Evolutionary conservation across 2,888 invertebrate genomes (phyloP).

Genomic region (Branchellion lobata): DNA sequence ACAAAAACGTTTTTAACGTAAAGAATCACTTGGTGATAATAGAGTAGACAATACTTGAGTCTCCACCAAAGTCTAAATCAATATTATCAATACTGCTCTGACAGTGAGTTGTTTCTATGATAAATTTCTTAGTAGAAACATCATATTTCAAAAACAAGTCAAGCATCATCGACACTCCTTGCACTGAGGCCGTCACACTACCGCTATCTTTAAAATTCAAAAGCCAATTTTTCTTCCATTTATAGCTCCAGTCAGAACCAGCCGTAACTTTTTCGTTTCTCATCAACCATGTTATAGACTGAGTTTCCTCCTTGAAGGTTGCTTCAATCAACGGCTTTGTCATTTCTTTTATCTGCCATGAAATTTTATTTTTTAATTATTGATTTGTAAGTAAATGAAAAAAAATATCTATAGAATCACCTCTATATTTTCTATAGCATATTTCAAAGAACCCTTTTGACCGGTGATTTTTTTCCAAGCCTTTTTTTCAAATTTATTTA

Average conservation of each 20-base stretch:
- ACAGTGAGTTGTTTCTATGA: slow-evolving; percentile 30
- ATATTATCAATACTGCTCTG: slow-evolving; percentile 21
- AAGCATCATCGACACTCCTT: not conserved
- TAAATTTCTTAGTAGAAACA: not conserved
- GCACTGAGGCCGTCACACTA: not conserved
- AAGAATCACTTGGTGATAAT: slow-evolving; percentile 11
- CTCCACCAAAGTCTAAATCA: slow-evolving; percentile 40
- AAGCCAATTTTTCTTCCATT: slow-evolving; percentile 19
- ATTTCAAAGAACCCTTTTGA: slow-evolving; percentile 7
- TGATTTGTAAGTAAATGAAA: not conserved
- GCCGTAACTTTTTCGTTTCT: not conserved
- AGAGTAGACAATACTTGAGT: slow-evolving; percentile 42
- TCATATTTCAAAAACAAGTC: not conserved
- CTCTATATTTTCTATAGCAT: slow-evolving; percentile 21
- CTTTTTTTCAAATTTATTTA: not conserved
- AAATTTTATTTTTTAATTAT: not conserved
- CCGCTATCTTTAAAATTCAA: slow-evolving; percentile 23
- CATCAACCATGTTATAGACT: not conserved
- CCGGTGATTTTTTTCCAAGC: not conserved
- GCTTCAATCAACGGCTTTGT: not conserved
- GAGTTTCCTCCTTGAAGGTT: not conserved
- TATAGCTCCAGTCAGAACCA: slow-evolving; percentile 13
- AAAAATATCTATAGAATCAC: not conserved
- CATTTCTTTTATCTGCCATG: slow-evolving; percentile 17
- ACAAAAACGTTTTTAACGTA: not conserved